Evolutionary conservation across 2,113 vertebrate species (phyloP), one percentile per base, ranked within the genome.

Genomic region (Percina caprodes): DNA sequence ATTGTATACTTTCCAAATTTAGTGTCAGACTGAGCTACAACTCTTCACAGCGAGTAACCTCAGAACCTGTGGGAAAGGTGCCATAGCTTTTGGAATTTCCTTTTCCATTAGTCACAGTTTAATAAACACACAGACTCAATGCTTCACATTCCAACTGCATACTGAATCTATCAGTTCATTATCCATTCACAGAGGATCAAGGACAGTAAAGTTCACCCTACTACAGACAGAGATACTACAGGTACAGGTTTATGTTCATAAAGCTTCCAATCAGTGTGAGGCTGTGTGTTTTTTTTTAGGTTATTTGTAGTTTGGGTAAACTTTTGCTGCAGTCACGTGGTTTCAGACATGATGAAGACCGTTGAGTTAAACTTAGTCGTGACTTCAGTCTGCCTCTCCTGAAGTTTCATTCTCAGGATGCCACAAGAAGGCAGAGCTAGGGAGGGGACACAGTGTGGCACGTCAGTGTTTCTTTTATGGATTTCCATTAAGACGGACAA

Each of bases 361-460:
- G 5, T 65, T 2, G 78, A 51, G 91, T 91, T 94, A 93, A 93
- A 91, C 91, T 91, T 94, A 93, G 92, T 60, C 21, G 69, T 91
- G 88, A 84, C 84, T 90, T 88, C 80, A 82, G 82, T 67, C 80
- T 15, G 60, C 69, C 75, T 84, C 77, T 58, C 69, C 79, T 89
- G 24, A 77, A 90, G 85, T 82, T 77, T 87, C 93, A 93, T 92
- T 93, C 91, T 65, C 87, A 59, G 80, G 86, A 91, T 92, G 80
- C 88, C 93, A 82, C 72, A 88, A 65, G 79, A 91, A 88, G 83
- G 79, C 88, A 70, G 82, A 83, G 89, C 45, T 6, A 48, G 79
- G 87, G 89, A 83, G 85, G 72, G 49, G 78, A 73, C 35, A 1
- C 42, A 11, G 26, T 8, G 12, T 7, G 69, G 56, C 45, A 59